Evolutionary conservation across 2,113 vertebrate genomes (phyloP).

Genomic region (Oxyura jamaicensis): DNA sequence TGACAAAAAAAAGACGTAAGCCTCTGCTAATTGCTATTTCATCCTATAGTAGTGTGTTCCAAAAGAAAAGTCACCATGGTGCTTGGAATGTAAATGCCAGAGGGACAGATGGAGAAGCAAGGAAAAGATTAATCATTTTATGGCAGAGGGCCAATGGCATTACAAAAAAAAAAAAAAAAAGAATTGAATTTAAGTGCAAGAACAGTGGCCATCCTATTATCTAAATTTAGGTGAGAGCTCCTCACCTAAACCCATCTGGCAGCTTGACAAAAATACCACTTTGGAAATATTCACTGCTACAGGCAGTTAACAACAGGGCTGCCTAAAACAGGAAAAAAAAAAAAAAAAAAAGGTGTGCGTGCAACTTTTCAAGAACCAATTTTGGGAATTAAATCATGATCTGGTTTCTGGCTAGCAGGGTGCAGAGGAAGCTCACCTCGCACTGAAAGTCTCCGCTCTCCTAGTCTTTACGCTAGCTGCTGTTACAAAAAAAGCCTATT

Average conservation of each 20-base stretch:
- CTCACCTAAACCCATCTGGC: constrained; percentile 1
- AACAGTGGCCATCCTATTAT: background rate
- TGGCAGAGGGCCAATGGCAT: constrained; percentile 32
- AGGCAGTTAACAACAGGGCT: background rate
- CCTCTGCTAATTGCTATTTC: constrained; percentile 36
- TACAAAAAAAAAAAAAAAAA: background rate
- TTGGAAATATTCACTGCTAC: background rate
- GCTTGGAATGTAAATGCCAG: constrained; percentile 11
- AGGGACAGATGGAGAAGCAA: constrained; percentile 64
- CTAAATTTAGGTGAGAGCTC: background rate
- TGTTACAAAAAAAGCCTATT: background rate
- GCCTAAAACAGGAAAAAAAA: background rate
- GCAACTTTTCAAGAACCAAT: background rate
- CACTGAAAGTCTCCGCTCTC: background rate
- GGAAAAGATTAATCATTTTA: constrained; percentile 65
- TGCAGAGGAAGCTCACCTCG: background rate
- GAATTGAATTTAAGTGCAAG: background rate
- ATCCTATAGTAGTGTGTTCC: constrained; percentile 25
- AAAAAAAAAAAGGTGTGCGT: background rate
- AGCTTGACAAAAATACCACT: background rate
- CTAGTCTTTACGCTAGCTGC: background rate
- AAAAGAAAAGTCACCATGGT: constrained; percentile 39
- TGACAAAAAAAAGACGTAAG: constrained; percentile 24
- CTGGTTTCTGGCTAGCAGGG: background rate
- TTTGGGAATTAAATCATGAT: background rate